A percentile compares a stretch with the other conserved stretches of the same genome.
phyloP scores from a whole-genome alignment of 2,888 invertebrate genomes.

The Eilema sororculum region DNA sequence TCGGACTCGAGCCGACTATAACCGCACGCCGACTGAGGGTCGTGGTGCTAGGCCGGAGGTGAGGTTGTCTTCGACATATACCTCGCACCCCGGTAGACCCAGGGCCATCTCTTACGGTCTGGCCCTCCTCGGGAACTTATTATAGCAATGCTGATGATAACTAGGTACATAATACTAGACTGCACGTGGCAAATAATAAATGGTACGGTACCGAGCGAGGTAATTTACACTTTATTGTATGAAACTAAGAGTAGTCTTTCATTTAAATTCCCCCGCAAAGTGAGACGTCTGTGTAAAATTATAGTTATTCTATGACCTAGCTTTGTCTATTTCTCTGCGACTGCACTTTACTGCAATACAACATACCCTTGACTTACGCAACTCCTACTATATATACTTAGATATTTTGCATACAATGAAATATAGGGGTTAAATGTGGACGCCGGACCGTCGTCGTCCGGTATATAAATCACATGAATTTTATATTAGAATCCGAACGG shows the following conservation, averaged over 20 bases:
- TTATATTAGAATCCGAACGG: not conserved
- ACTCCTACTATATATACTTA: conserved; percentile 28
- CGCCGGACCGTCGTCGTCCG: not conserved
- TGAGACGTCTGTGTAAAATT: not conserved
- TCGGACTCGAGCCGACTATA: too few species aligned
- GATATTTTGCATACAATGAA: conserved; percentile 25
- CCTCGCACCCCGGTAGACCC: too few species aligned
- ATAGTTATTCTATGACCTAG: not conserved
- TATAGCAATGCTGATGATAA: too few species aligned
- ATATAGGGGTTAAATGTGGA: conserved; percentile 26
- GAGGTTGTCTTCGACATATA: too few species aligned
- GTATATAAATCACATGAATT: not conserved
- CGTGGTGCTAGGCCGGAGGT: too few species aligned
- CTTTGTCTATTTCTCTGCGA: not conserved
- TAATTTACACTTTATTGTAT: not conserved
- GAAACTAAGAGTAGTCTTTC: not conserved
- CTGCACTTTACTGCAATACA: conserved; percentile 23
- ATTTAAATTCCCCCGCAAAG: not conserved
- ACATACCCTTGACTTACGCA: conserved; percentile 39
- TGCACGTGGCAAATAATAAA: too few species aligned
- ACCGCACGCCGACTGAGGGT: too few species aligned
- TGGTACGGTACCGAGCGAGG: not conserved
- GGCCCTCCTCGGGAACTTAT: too few species aligned
- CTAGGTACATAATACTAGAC: too few species aligned
- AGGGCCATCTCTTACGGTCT: too few species aligned